These are phyloP conservation scores for Anoplius nigerrimus DNA, from an alignment of 2,888 invertebrate species.

Conservation along the genomic window DNA sequence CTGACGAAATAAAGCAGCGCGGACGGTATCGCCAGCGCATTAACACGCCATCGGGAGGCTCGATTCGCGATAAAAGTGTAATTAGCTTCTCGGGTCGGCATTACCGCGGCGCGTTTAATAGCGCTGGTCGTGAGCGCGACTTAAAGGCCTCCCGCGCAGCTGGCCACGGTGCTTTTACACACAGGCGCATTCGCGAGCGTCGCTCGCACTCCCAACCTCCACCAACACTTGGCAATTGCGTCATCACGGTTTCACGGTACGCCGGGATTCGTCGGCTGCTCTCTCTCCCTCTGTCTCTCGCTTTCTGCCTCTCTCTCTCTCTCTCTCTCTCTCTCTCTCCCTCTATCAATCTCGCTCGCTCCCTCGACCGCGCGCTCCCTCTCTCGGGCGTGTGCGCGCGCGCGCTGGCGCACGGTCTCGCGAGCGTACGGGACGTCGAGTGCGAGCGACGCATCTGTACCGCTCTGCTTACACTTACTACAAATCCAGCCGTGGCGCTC, in stretches of 20 bases:
- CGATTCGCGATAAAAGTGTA: too few species aligned
- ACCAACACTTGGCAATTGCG: conserved; percentile 59
- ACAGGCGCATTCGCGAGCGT: conserved; percentile 55
- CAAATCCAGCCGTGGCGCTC: conserved; percentile 58
- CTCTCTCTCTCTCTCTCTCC: too few species aligned
- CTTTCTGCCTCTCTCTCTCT: too few species aligned
- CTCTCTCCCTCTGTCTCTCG: too few species aligned
- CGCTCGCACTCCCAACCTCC: conserved; percentile 51
- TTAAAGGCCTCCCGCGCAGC: conserved; percentile 52
- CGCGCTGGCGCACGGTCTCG: conserved; percentile 37
- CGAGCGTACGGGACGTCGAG: conserved; percentile 37
- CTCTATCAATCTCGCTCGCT: too few species aligned
- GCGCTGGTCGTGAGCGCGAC: conserved; percentile 46
- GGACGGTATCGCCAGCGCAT: too few species aligned
- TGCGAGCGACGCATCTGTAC: conserved; percentile 50
- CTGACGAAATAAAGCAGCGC: too few species aligned
- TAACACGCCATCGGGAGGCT: too few species aligned
- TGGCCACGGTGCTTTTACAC: conserved; percentile 50
- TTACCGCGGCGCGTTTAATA: too few species aligned
- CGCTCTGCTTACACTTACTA: conserved; percentile 57
- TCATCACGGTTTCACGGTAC: conserved; percentile 63
- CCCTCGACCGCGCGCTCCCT: not conserved
- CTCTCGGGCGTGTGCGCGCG: conserved; percentile 1
- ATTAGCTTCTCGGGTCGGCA: too few species aligned
- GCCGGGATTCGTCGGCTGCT: conserved; percentile 54